Conservation (phyloP, 2,888 invertebrate species). For the Stictocephala bisonia region DNA sequence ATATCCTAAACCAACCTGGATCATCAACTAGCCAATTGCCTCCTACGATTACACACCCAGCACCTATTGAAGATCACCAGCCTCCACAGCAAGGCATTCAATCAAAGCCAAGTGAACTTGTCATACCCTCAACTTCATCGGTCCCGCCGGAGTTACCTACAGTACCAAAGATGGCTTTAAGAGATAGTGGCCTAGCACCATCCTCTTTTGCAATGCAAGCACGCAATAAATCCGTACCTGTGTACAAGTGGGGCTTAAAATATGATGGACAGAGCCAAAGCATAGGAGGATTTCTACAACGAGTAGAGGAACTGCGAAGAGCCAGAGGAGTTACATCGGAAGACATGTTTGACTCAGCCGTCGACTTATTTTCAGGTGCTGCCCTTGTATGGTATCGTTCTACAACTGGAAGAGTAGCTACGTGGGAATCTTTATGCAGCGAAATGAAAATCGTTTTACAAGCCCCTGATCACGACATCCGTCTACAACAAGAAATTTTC, state of each 20-base stretch:
- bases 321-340: slow-evolving; percentile 47
- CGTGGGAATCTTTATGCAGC: slow-evolving; percentile 16
- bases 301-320: slow-evolving; percentile 54
- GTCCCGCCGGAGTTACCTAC: too few species aligned
- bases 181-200: too few species aligned
- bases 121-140: too few species aligned
- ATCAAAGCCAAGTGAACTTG: too few species aligned
- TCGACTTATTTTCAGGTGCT: slow-evolving; percentile 54
- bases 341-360: slow-evolving; percentile 52
- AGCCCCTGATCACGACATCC: background rate
- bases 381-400: slow-evolving; percentile 61
- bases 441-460: slow-evolving; percentile 11
- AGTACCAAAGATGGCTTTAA: too few species aligned
- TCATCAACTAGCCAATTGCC: too few species aligned
- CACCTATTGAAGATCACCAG: too few species aligned
- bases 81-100: too few species aligned
- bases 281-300: slow-evolving; percentile 51
- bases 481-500: background rate
- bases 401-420: background rate
- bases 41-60: too few species aligned
- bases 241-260: slow-evolving; percentile 6
- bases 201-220: too few species aligned
- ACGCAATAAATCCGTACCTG: background rate
- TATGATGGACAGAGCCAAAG: slow-evolving; percentile 19
- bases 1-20: too few species aligned